Percentiles rank a stretch among this genome's conserved stretches.
These are phyloP conservation scores for Gymnobelideus leadbeateri DNA, from an alignment of 2,113 vertebrate species.

Conservation along the genomic window DNA sequence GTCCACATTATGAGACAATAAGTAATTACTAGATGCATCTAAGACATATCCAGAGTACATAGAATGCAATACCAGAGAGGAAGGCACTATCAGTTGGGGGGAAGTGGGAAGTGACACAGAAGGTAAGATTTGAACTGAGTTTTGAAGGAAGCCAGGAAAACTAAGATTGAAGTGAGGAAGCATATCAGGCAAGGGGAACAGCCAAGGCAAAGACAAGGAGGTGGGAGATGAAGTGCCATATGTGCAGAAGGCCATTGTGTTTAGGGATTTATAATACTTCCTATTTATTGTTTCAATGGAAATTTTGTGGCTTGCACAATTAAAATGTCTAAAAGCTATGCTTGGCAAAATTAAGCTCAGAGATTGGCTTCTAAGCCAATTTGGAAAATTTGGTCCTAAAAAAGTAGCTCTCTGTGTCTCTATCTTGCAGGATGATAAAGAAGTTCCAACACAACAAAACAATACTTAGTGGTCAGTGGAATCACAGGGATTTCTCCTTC, in stretches of 20 bases:
- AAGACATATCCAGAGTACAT: neutral
- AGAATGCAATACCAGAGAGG: neutral
- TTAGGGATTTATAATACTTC: neutral
- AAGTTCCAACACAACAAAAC: neutral
- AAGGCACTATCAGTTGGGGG: neutral
- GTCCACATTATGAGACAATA: neutral
- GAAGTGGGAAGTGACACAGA: neutral
- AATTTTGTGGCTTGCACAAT: neutral
- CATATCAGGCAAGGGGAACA: neutral
- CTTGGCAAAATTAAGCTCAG: neutral
- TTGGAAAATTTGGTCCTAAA: neutral
- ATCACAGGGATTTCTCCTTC: neutral
- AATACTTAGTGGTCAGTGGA: neutral
- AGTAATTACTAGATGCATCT: neutral
- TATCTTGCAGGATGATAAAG: conserved; percentile 20
- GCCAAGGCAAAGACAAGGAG: neutral
- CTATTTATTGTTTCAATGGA: neutral
- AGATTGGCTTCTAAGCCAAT: neutral
- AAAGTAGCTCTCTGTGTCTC: neutral
- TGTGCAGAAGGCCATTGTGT: neutral
- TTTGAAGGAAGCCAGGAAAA: neutral
- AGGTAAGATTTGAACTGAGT: neutral
- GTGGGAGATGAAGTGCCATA: neutral
- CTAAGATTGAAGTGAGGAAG: neutral
- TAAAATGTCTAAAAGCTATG: neutral